phyloP scores from a whole-genome alignment of 2,888 invertebrate species.

The Agrotis exclamationis region DNA sequence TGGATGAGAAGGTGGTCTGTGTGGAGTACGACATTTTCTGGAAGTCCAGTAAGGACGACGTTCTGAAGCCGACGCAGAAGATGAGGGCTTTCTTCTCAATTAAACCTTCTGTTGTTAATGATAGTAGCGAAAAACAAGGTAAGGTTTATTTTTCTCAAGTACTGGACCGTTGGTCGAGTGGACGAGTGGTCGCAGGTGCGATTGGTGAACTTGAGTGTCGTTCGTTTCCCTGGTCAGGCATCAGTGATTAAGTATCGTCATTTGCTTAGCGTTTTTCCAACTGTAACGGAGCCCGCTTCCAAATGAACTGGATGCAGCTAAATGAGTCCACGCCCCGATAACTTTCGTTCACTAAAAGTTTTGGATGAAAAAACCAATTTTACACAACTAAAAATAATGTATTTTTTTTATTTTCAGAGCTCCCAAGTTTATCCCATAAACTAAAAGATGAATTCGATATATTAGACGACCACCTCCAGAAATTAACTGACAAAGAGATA shows the following conservation, averaged over 20 bases:
- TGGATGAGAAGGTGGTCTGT: slow-evolving; percentile 85
- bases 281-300: too few species aligned
- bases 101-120: slow-evolving; percentile 64
- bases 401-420: slow-evolving; percentile 53
- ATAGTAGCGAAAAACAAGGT: slow-evolving; percentile 39
- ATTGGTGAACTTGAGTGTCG: too few species aligned
- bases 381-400: background rate
- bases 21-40: slow-evolving; percentile 83
- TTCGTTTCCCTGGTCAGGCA: too few species aligned
- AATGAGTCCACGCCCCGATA: too few species aligned
- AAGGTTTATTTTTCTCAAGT: background rate
- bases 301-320: too few species aligned
- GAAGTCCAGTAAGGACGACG: slow-evolving; percentile 26
- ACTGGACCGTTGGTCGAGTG: too few species aligned
- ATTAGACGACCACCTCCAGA: slow-evolving; percentile 73
- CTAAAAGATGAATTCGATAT: slow-evolving; percentile 77
- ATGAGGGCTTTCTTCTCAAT: slow-evolving; percentile 84
- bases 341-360: too few species aligned
- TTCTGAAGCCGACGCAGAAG: slow-evolving; percentile 71
- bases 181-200: too few species aligned
- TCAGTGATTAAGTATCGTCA: too few species aligned
- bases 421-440: slow-evolving; percentile 67
- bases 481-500: slow-evolving; percentile 79
- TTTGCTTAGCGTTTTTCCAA: too few species aligned
- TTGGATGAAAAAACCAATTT: background rate